Conservation (phyloP, 2,113 vertebrate genomes). For the Pachypanchax playfairii region DNA sequence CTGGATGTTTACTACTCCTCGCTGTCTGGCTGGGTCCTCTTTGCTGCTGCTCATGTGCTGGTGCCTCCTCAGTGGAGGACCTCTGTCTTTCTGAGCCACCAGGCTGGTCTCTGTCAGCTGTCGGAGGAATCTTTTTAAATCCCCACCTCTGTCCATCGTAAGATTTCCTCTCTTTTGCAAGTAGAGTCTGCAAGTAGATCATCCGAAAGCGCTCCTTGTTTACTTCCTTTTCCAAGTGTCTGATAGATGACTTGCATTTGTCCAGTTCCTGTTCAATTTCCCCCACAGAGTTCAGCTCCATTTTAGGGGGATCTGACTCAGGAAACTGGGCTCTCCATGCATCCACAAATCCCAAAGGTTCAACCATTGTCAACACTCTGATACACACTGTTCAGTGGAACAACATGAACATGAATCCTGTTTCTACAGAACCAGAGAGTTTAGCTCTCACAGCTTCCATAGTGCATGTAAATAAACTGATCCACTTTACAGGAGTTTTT, state of each 20-base stretch:
- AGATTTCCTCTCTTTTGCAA: slow-evolving; percentile 95
- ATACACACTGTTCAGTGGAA: slow-evolving; percentile 32
- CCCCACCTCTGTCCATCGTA: slow-evolving; percentile 96
- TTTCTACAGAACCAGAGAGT: slow-evolving; percentile 5
- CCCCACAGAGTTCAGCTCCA: slow-evolving; percentile 91
- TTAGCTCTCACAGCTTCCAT: slow-evolving; percentile 37
- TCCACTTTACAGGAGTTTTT: neutral
- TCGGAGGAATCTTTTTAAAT: slow-evolving; percentile 80
- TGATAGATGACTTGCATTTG: slow-evolving; percentile 92
- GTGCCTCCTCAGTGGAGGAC: slow-evolving; percentile 54
- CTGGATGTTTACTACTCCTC: slow-evolving; percentile 71
- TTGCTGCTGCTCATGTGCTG: slow-evolving; percentile 56
- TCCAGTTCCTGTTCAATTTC: slow-evolving; percentile 95
- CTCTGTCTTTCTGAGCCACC: slow-evolving; percentile 46
- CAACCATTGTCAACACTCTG: slow-evolving; percentile 85
- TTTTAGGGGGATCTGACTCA: slow-evolving; percentile 92
- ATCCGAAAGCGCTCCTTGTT: slow-evolving; percentile 98
- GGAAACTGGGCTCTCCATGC: slow-evolving; percentile 98
- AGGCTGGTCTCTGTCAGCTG: slow-evolving; percentile 71
- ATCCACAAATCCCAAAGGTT: slow-evolving; percentile 95
- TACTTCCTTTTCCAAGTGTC: slow-evolving; percentile 93
- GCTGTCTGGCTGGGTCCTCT: slow-evolving; percentile 67
- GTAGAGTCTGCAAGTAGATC: slow-evolving; percentile 98
- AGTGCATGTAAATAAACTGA: neutral
- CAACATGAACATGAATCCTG: slow-evolving; percentile 14